Evolutionary conservation across 1,140 invertebrate species (phyloP).

Genomic region (Aricia agestis): DNA sequence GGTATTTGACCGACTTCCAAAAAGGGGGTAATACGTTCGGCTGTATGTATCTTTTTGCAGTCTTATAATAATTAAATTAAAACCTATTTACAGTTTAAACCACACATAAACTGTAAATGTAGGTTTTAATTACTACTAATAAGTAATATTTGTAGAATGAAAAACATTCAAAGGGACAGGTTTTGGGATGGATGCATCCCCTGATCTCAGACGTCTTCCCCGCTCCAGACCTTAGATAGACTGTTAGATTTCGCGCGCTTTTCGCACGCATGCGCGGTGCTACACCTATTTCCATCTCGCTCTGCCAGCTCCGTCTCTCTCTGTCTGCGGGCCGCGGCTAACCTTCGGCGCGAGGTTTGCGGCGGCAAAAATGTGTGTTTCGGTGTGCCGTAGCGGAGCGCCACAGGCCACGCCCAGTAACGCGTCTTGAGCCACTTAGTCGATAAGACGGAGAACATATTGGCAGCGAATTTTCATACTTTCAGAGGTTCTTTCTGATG

Average conservation of each 20-base stretch:
- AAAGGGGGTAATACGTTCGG: too few species aligned
- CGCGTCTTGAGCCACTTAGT: constrained; percentile 74
- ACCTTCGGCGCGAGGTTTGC: constrained; percentile 72
- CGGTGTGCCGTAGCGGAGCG: constrained; percentile 71
- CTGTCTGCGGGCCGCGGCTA: constrained; percentile 72
- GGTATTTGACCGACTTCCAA: too few species aligned
- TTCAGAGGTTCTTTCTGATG: not conserved
- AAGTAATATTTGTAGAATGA: too few species aligned
- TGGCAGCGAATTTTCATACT: constrained; percentile 25
- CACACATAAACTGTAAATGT: too few species aligned
- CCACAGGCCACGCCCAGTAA: constrained; percentile 66
- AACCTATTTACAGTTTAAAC: too few species aligned
- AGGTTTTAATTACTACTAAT: too few species aligned
- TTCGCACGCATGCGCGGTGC: constrained; percentile 48
- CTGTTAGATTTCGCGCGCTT: constrained; percentile 64
- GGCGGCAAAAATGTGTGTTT: constrained; percentile 75
- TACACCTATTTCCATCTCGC: constrained; percentile 43
- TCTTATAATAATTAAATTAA: too few species aligned
- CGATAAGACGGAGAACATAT: constrained; percentile 66
- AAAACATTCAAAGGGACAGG: too few species aligned
- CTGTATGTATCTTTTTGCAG: too few species aligned
- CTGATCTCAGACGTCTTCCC: constrained; percentile 25
- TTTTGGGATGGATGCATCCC: too few species aligned
- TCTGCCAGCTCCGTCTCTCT: constrained; percentile 54
- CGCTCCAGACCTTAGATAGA: constrained; percentile 25